A percentile compares a stretch with the other conserved stretches of the same genome.
phyloP scores from a whole-genome alignment of 2,113 vertebrate genomes.

The Upupa epops region DNA sequence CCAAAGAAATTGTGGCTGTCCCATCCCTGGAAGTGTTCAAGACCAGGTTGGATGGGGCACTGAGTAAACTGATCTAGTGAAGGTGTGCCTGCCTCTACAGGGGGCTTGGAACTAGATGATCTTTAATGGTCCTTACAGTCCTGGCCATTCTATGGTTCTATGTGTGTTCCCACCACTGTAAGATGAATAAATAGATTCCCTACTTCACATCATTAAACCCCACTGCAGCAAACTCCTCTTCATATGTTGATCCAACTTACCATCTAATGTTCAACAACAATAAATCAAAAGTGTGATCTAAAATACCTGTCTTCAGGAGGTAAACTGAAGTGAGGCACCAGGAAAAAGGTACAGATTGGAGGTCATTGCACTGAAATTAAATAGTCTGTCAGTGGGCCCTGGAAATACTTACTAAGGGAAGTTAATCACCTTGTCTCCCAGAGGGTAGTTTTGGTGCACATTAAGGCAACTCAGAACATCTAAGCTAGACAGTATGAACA shows the following conservation, averaged over 20 bases:
- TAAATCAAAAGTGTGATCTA: not conserved
- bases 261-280: not conserved
- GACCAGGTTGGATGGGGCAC: no score
- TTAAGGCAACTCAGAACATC: not conserved
- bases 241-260: not conserved
- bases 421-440: not conserved
- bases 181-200: slow-evolving; percentile 3
- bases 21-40: no score
- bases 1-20: no score
- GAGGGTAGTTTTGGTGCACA: not conserved
- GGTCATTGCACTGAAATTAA: not conserved
- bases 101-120: no score
- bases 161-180: not conserved
- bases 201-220: not conserved
- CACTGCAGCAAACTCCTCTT: not conserved
- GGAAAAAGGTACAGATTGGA: not conserved
- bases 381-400: not conserved
- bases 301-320: not conserved
- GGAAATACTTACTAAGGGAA: not conserved
- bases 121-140: no score
- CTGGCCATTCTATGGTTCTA: no score
- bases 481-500: not conserved
- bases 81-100: no score
- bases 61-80: no score
- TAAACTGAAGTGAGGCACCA: not conserved